Base-by-base conservation (phyloP, 2,113 vertebrate species). In the Paraplagusia blochii region DNA sequence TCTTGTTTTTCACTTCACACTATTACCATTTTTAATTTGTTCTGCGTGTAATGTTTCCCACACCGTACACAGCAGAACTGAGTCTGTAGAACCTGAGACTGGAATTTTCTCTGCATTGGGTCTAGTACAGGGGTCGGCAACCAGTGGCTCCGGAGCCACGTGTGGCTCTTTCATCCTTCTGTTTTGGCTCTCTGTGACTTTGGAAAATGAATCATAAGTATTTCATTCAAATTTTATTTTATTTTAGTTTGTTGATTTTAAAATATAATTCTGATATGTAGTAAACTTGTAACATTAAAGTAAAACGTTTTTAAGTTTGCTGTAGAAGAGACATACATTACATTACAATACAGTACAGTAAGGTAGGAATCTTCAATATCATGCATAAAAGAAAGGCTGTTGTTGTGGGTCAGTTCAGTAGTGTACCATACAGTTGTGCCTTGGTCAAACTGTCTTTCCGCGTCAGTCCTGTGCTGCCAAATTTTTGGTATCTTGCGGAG, bases 401-500 rank as follows among this genome's bases (percentile, higher is more conserved):
- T 11, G 42, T 8, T 40, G 35, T 10, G 1, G 1, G 33, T 93
- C 88, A 98, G 86, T 99, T 98, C 65, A 99, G 91, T 77, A 99
- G 88, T 11, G 95, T 99, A n/a, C 97, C 97, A 0, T 99, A 98
- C 42, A 98, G 80, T 88, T 99, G 97, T 69, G 97, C 96, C 88
- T 97, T 98, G 61, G 94, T 99, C 77, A 99, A 92, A 80, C 95
- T 98, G 88, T 98, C 95, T 82, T 98, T 99, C 63, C 95, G 92
- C 53, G 92, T 96, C 66, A 99, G 90, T 69, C 95, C 94, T 1
- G 93, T 90, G 71, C 91, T 93, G 52, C 91, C 93, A 84, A 91
- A 93, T 90, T 93, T 90, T 67, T 95, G 93, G 80, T 94, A 93
- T 87, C 92, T 92, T 51, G 92, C 89, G 66, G 92, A 93, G 45